Evolutionary conservation across 37 sponge, comb jelly and placozoan genomes (phyloP), one percentile per base, ranked within the genome.

Genomic region (Axinella damicornis): DNA sequence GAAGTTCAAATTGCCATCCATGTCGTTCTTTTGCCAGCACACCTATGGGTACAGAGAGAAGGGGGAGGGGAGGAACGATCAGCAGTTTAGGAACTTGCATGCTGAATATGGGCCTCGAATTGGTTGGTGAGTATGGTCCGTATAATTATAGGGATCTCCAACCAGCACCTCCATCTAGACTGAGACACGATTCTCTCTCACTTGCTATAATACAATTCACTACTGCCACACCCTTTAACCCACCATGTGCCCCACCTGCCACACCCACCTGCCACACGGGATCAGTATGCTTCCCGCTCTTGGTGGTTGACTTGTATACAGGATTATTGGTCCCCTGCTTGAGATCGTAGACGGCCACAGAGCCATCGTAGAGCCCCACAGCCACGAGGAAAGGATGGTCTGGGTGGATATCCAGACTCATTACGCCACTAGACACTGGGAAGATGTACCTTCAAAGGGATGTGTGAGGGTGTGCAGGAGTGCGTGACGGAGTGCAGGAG

Each of bases 241-340:
- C n/a, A n/a, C n/a, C n/a, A n/a, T n/a, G n/a, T n/a, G n/a, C n/a
- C n/a, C n/a, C n/a, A n/a, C n/a, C n/a, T 65, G 30, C 18, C n/a
- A n/a, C 22, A 25, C 28, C 32, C 77, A 95, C 96, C 95, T 96
- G 94, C 99, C 99, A 98, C 31, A 96, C 99, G 18, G 99, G 99
- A 63, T 98, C 99, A 38, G 92, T 85, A 69, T 98, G 99, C 69
- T 98, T 95, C 32, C 99, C 99, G 31, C 90, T 87, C 73, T 92
- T 92, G 15, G 95, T 95, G n/a, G 94, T 91, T 32, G 94, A 88
- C 52, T 53, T 37, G 66, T 86, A 98, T 22, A 85, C 27, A 25
- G 99, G 95, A 1, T 66, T 35, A 27, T 36, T 71, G 36, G 46
- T 54, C 71, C 81, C 77, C 19, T 83, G 69, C 58, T 76, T 73